These are phyloP conservation scores for Hyphantria cunea DNA, from an alignment of 1,140 invertebrate genomes.

Conservation along the genomic window DNA sequence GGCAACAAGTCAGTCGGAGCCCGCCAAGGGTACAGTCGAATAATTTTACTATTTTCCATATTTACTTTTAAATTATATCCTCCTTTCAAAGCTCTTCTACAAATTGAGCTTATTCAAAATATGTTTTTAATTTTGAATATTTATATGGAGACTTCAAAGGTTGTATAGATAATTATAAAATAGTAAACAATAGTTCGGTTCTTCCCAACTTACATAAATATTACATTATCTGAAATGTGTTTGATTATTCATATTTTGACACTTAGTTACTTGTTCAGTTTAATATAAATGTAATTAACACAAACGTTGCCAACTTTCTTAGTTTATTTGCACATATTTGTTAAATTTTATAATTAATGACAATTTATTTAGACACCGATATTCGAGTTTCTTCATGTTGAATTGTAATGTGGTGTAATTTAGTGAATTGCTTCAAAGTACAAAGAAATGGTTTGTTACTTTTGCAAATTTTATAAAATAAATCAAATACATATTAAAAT, in stretches of 20 bases:
- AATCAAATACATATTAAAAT: conserved; percentile 77
- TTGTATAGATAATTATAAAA: conserved; percentile 58
- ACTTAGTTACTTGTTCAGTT: conserved; percentile 77
- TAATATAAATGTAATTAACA: conserved; percentile 74
- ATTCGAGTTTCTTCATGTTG: conserved; percentile 77
- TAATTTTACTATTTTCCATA: conserved; percentile 15
- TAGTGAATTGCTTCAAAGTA: conserved; percentile 83
- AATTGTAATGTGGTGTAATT: conserved; percentile 81
- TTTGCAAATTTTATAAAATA: conserved; percentile 83
- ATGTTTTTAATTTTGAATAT: conserved; percentile 25
- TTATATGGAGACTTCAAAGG: conserved; percentile 47
- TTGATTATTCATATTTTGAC: conserved; percentile 78
- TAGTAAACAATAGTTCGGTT: conserved; percentile 50
- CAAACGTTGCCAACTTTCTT: conserved; percentile 77
- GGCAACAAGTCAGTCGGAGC: conserved; percentile 12
- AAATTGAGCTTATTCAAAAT: conserved; percentile 21
- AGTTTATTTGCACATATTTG: conserved; percentile 82
- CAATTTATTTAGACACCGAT: conserved; percentile 80
- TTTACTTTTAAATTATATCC: conserved; percentile 14
- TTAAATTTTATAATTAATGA: conserved; percentile 79
- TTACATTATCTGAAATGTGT: conserved; percentile 59
- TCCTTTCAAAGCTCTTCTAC: conserved; percentile 17
- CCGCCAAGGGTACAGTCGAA: neutral
- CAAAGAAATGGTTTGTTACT: conserved; percentile 83
- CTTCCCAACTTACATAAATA: conserved; percentile 46